Percentiles rank a stretch among this genome's conserved stretches.
phyloP scores from a whole-genome alignment of 2,888 invertebrate species.

The Thecocarcelia acutangulata region DNA sequence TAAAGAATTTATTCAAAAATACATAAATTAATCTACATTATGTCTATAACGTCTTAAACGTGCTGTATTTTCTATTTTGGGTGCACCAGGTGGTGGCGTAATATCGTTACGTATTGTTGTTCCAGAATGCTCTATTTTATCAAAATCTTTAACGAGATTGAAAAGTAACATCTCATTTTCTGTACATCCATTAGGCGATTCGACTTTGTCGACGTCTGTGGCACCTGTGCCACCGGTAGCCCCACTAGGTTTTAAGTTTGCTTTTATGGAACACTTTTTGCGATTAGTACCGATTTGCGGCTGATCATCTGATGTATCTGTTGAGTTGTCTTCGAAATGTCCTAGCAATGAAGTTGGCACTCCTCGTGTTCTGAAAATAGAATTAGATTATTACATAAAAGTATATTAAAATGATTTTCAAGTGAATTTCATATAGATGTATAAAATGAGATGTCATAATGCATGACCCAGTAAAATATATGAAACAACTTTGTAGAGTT shows the following conservation, averaged over 20 bases:
- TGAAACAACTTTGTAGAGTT: too few species aligned
- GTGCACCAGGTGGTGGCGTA: conserved; percentile 80
- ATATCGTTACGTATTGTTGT: conserved; percentile 76
- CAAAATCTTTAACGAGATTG: conserved; percentile 73
- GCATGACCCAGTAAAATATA: too few species aligned
- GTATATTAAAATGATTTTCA: neutral
- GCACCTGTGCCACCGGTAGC: conserved; percentile 17
- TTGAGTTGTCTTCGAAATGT: conserved; percentile 77
- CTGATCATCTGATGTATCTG: conserved; percentile 71
- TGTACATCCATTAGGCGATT: conserved; percentile 54
- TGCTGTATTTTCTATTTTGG: conserved; percentile 81
- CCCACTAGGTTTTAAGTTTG: neutral
- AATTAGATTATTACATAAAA: neutral
- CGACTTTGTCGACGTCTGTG: conserved; percentile 33
- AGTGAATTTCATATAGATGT: neutral
- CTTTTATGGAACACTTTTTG: conserved; percentile 38
- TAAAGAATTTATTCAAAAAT: conserved; percentile 49
- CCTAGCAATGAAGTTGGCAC: conserved; percentile 82
- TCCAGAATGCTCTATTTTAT: conserved; percentile 62
- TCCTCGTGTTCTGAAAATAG: conserved; percentile 76
- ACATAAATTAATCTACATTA: conserved; percentile 76
- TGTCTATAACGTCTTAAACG: conserved; percentile 81
- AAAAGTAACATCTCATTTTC: conserved; percentile 69
- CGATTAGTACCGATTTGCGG: conserved; percentile 54
- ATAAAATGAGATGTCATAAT: too few species aligned